Evolutionary conservation across 2,888 invertebrate species (phyloP).

Genomic region (Rhogogaster chlorosoma): DNA sequence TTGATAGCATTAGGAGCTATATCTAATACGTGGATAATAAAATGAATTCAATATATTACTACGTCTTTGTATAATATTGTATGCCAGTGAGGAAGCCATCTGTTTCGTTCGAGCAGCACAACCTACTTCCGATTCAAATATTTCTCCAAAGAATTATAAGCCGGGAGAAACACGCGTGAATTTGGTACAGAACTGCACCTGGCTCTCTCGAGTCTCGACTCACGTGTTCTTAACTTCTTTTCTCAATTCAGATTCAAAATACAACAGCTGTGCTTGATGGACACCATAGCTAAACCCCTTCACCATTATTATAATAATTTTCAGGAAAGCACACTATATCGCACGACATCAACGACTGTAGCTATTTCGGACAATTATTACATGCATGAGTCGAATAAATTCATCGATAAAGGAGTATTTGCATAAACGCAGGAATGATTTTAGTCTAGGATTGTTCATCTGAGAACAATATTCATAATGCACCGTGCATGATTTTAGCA

Average conservation of each 20-base stretch:
- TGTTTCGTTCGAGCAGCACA: conserved; percentile 19
- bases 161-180: conserved; percentile 17
- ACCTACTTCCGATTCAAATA: conserved; percentile 41
- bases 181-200: conserved; percentile 24
- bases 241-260: conserved; percentile 41
- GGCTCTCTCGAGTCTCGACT: background rate
- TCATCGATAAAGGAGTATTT: background rate
- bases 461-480: background rate
- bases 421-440: background rate
- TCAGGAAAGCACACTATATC: background rate
- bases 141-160: conserved; percentile 27
- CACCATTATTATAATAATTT: conserved; percentile 11
- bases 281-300: conserved; percentile 1
- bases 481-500: background rate
- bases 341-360: background rate
- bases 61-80: conserved; percentile 9
- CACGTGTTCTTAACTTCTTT: conserved; percentile 33
- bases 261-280: conserved; percentile 30
- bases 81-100: conserved; percentile 4
- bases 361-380: background rate
- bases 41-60: background rate
- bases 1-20: background rate
- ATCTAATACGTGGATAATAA: background rate
- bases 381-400: background rate
- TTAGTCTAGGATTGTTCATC: background rate